A percentile compares a stretch with the other conserved stretches of the same genome.
Conservation (phyloP, 2,797 vertebrate genomes). For the Diglossa cyanea region DNA sequence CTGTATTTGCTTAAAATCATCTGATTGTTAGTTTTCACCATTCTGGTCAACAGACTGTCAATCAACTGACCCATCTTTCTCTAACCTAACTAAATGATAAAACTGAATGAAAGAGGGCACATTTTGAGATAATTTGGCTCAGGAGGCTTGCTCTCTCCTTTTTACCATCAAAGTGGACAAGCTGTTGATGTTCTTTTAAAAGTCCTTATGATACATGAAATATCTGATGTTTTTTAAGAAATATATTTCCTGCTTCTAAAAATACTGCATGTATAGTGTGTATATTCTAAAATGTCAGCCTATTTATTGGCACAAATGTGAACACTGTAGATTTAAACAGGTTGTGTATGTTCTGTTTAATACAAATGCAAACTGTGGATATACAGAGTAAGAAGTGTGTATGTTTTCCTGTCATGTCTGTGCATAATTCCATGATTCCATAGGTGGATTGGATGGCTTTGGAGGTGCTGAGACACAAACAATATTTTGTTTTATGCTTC, state of each 20-base stretch:
- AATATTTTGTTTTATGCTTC: not conserved
- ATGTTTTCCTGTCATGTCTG: not conserved
- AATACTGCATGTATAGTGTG: not conserved
- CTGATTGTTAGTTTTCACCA: not conserved
- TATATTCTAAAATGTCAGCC: not conserved
- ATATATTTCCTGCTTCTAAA: not conserved
- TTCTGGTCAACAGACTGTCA: not conserved
- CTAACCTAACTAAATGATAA: constrained; percentile 27
- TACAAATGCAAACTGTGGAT: not conserved
- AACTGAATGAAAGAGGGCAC: constrained; percentile 1
- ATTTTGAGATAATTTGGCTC: constrained; percentile 58
- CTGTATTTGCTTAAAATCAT: not conserved
- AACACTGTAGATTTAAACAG: not conserved
- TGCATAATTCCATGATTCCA: not conserved
- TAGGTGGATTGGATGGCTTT: not conserved
- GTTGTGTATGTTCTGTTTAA: not conserved
- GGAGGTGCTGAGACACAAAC: not conserved
- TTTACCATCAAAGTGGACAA: not conserved
- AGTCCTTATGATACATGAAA: constrained; percentile 6
- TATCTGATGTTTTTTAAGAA: not conserved
- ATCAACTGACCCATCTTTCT: not conserved
- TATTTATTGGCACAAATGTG: not conserved
- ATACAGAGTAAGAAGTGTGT: not conserved
- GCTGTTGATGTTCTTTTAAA: constrained; percentile 40
- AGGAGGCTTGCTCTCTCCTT: not conserved